Conservation (phyloP, 2,797 vertebrate species). For the Enteromius radiatus region DNA sequence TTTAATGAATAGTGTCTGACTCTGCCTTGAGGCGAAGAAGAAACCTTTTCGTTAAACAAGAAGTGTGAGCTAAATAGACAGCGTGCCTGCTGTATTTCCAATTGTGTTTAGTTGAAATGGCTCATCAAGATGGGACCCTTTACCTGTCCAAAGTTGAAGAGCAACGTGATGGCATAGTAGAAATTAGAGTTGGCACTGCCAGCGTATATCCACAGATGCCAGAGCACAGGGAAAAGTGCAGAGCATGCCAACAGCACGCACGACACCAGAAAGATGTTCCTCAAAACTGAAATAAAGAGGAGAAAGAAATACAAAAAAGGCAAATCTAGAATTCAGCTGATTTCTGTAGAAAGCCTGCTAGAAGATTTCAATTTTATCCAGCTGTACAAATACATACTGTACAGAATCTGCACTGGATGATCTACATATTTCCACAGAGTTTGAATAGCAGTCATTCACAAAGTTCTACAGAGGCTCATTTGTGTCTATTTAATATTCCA, state of each 20-base stretch:
- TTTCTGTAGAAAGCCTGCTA: not conserved
- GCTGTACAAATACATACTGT: not conserved
- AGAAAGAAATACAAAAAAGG: not conserved
- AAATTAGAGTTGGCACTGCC: constrained; percentile 99
- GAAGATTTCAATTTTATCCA: not conserved
- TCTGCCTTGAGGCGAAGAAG: not conserved
- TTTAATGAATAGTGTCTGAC: not conserved
- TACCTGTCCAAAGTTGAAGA: constrained; percentile 97
- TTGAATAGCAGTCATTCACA: not conserved
- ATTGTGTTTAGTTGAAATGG: not conserved
- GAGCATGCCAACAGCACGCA: constrained; percentile 92
- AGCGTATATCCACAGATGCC: constrained; percentile 99
- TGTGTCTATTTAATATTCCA: not conserved
- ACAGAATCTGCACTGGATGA: not conserved
- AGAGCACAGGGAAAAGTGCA: constrained; percentile 93
- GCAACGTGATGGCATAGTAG: constrained; percentile 96
- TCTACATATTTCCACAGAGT: not conserved
- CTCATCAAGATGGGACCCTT: constrained; percentile 51
- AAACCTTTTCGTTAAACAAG: not conserved
- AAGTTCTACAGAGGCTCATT: not conserved
- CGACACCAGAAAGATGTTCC: constrained; percentile 94
- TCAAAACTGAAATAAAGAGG: constrained; percentile 81
- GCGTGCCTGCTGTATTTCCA: too few relatives aligned
- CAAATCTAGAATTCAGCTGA: not conserved
- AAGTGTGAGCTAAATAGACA: not conserved